A percentile compares a stretch with the other conserved stretches of the same genome.
These are phyloP conservation scores for Ochotona princeps DNA, from an alignment of 2,113 vertebrate genomes.

Conservation along the genomic window DNA sequence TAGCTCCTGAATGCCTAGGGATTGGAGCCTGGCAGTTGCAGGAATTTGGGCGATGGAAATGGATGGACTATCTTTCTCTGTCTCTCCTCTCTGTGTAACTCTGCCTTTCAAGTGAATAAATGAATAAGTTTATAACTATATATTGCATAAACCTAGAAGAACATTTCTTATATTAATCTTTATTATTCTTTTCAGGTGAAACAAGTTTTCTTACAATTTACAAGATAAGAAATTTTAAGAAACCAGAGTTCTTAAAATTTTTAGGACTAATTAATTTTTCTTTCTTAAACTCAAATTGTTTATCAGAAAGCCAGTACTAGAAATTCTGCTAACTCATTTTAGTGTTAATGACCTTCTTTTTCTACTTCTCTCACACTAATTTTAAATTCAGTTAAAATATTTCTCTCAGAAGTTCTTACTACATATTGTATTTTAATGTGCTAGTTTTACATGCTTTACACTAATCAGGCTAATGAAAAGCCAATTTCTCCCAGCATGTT, in stretches of 20 bases:
- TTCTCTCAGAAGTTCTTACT: not conserved
- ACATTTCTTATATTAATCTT: not conserved
- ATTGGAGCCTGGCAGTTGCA: no score
- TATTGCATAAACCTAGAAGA: not conserved
- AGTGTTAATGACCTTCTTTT: not conserved
- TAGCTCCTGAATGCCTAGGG: no score
- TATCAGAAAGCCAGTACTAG: not conserved
- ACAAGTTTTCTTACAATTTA: not conserved
- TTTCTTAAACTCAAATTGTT: not conserved
- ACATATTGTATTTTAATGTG: not conserved
- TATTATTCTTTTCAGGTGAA: not conserved
- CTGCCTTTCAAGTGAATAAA: no score
- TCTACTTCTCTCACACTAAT: not conserved
- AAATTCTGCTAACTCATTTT: not conserved
- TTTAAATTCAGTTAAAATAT: not conserved
- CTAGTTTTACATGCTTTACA: not conserved
- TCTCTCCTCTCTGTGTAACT: no score
- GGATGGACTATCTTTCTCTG: no score
- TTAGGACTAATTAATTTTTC: not conserved
- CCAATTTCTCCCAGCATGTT: not conserved
- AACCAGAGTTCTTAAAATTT: not conserved
- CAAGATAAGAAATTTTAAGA: not conserved
- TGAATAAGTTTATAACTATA: not conserved
- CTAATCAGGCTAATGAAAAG: conserved; percentile 4
- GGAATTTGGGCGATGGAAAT: no score